Evolutionary conservation across 2,797 vertebrate genomes (phyloP).

Genomic region (Syncerus caffer): DNA sequence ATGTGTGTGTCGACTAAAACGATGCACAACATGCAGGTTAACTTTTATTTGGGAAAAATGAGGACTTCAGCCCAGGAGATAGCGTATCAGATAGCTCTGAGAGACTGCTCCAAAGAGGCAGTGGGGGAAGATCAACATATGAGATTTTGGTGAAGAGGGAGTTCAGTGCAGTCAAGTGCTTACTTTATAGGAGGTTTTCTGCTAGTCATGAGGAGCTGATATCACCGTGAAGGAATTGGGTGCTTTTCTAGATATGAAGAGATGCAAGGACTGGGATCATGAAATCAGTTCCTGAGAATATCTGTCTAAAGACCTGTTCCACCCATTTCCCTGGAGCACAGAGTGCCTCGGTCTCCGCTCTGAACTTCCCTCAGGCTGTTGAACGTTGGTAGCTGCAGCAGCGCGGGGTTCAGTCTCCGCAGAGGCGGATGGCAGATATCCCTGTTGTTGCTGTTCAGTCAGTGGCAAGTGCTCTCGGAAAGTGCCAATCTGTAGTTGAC

Average conservation of each 20-base stretch:
- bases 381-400: background rate
- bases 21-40: background rate
- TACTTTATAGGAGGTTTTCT: background rate
- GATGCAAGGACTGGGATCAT: background rate
- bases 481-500: background rate
- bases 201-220: background rate
- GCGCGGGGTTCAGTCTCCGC: background rate
- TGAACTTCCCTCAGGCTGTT: background rate
- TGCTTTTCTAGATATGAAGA: background rate
- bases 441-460: background rate
- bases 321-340: background rate
- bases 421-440: background rate
- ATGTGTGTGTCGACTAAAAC: accelerated
- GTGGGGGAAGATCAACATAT: background rate
- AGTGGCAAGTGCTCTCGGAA: background rate
- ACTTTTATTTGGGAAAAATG: background rate
- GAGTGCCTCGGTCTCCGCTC: background rate
- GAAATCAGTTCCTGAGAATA: background rate
- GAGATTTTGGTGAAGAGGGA: background rate
- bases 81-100: background rate
- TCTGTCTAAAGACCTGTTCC: background rate
- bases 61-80: background rate
- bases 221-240: background rate
- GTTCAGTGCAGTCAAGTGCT: background rate
- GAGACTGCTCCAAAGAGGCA: background rate